A percentile compares a stretch with the other conserved stretches of the same genome.
Evolutionary conservation across 2,113 vertebrate genomes (phyloP).

Genomic region (Pterocles gutturalis): DNA sequence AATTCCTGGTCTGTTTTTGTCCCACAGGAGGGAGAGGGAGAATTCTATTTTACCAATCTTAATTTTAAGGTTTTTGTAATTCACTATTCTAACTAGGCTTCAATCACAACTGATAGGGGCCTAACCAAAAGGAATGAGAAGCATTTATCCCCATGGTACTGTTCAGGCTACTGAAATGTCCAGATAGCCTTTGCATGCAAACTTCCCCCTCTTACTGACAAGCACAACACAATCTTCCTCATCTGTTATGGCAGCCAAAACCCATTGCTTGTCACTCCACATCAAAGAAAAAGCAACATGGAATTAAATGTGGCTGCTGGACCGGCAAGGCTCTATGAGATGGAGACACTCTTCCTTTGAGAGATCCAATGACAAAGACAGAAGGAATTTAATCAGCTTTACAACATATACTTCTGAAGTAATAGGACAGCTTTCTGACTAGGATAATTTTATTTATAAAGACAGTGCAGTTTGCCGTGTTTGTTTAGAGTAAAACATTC

Average conservation of each 20-base stretch:
- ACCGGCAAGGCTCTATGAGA: neutral
- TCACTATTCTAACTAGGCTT: neutral
- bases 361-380: constrained; percentile 61
- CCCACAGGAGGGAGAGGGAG: neutral
- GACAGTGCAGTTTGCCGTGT: neutral
- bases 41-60: neutral
- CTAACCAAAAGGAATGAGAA: neutral
- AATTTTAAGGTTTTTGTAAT: neutral
- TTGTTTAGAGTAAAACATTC: constrained; percentile 25
- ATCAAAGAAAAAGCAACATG: constrained; percentile 17
- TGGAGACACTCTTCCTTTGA: constrained; percentile 35
- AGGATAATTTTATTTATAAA: constrained; percentile 8
- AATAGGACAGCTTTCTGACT: constrained; percentile 32
- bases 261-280: constrained; percentile 10
- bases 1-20: neutral
- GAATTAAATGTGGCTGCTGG: constrained; percentile 66
- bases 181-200: neutral
- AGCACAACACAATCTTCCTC: neutral
- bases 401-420: neutral
- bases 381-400: constrained; percentile 69
- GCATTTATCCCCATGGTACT: neutral
- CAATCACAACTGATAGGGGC: neutral
- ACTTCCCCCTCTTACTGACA: neutral
- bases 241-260: neutral
- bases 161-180: neutral